Percentiles rank a stretch among this genome's conserved stretches.
phyloP scores from a whole-genome alignment of 1,140 invertebrate genomes.

The Drosophila sproati region DNA sequence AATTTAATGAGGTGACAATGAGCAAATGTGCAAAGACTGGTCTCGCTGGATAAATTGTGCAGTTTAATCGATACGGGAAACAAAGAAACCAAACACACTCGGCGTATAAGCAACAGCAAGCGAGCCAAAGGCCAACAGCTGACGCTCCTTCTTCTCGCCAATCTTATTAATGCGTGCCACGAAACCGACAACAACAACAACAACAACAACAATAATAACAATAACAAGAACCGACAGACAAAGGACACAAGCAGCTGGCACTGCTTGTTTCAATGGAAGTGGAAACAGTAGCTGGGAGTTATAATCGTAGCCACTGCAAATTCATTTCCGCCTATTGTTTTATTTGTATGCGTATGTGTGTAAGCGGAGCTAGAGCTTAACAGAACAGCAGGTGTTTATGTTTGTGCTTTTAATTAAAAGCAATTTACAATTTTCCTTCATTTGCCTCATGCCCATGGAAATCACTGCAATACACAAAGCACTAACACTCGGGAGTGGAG shows the following conservation, averaged over 20 bases:
- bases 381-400: slow-evolving; percentile 79
- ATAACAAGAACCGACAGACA: background rate
- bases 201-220: background rate
- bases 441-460: slow-evolving; percentile 45
- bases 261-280: background rate
- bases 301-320: slow-evolving; percentile 52
- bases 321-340: slow-evolving; percentile 73
- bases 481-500: background rate
- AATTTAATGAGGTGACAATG: slow-evolving; percentile 57
- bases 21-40: slow-evolving; percentile 34
- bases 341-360: slow-evolving; percentile 39
- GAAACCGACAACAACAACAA: slow-evolving; percentile 23
- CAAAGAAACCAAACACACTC: slow-evolving; percentile 32
- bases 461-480: slow-evolving; percentile 23
- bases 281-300: slow-evolving; percentile 18
- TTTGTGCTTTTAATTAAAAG: slow-evolving; percentile 83
- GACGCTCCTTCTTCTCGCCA: slow-evolving; percentile 11
- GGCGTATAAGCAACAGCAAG: slow-evolving; percentile 64
- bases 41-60: slow-evolving; percentile 43
- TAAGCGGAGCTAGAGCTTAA: slow-evolving; percentile 23
- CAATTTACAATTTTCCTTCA: slow-evolving; percentile 81
- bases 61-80: slow-evolving; percentile 39
- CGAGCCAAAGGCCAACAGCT: slow-evolving; percentile 44
- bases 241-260: slow-evolving; percentile 30
- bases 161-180: slow-evolving; percentile 34